A percentile compares a stretch with the other conserved stretches of the same genome.
These are phyloP conservation scores for Paracyprichromis sp. DNA, from an alignment of 2,113 vertebrate species.

Conservation along the genomic window DNA sequence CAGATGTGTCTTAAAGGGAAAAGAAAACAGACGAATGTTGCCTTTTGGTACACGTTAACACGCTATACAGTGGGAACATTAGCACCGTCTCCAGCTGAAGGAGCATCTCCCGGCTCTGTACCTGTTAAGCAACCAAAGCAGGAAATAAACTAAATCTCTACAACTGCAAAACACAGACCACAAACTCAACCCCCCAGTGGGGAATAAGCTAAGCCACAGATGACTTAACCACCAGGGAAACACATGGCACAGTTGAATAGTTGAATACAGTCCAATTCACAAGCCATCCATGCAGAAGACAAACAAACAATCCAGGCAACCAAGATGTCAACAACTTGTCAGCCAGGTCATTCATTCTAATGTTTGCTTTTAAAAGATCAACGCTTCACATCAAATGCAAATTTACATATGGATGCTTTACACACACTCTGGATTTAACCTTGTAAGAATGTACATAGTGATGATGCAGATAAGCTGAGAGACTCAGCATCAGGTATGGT, in stretches of 20 bases:
- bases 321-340: background rate
- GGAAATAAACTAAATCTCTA: background rate
- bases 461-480: background rate
- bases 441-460: background rate
- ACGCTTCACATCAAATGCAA: background rate
- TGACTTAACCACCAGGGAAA: background rate
- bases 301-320: background rate
- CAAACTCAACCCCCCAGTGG: background rate
- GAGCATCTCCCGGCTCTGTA: background rate
- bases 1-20: background rate
- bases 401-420: background rate
- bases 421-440: background rate
- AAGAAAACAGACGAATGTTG: background rate
- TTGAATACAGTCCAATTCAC: background rate
- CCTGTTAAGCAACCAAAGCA: background rate
- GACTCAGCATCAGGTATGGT: rapidly evolving
- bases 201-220: background rate
- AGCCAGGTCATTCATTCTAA: background rate
- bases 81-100: background rate
- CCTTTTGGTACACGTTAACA: rapidly evolving
- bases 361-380: background rate
- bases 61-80: background rate
- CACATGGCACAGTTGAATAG: background rate
- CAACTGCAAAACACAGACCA: background rate
- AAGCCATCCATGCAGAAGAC: background rate